These are phyloP conservation scores for Ametastegia equiseti DNA, from an alignment of 2,888 invertebrate species.

Conservation along the genomic window DNA sequence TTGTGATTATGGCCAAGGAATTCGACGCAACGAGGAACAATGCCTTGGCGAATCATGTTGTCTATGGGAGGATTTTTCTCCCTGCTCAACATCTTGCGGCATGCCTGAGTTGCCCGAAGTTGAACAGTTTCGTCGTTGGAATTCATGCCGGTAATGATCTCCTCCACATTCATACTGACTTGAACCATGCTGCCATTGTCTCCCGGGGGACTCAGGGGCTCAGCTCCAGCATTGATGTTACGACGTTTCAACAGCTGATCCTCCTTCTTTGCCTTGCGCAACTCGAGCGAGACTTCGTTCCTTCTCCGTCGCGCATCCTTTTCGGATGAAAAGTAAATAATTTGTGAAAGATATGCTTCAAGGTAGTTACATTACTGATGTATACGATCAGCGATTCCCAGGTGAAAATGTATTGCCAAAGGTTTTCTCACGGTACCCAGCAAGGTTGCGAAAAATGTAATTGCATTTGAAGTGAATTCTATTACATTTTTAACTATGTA, in stretches of 20 bases:
- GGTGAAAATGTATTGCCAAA: too few species aligned
- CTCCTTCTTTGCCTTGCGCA: slow-evolving; percentile 95
- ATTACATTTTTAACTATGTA: too few species aligned
- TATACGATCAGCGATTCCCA: too few species aligned
- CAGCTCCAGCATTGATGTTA: slow-evolving; percentile 83
- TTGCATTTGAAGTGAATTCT: too few species aligned
- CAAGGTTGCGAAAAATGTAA: too few species aligned
- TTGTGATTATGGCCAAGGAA: slow-evolving; percentile 85
- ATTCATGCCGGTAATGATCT: slow-evolving; percentile 86
- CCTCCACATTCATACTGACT: slow-evolving; percentile 80
- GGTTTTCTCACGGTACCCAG: too few species aligned
- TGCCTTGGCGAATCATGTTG: slow-evolving; percentile 88
- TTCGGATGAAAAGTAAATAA: not conserved
- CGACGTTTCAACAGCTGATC: slow-evolving; percentile 95
- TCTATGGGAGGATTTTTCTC: slow-evolving; percentile 96
- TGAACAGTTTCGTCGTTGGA: slow-evolving; percentile 81
- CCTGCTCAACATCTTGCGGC: slow-evolving; percentile 91
- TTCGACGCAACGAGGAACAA: slow-evolving; percentile 89
- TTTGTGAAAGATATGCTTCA: not conserved
- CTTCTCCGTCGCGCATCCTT: slow-evolving; percentile 94
- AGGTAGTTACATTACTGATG: too few species aligned
- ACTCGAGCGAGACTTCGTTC: slow-evolving; percentile 91
- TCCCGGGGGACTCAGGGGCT: slow-evolving; percentile 76
- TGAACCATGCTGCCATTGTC: slow-evolving; percentile 71
- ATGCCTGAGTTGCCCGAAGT: slow-evolving; percentile 87